phyloP scores from a whole-genome alignment of 2,113 vertebrate species.

The Callopanchax toddi region DNA sequence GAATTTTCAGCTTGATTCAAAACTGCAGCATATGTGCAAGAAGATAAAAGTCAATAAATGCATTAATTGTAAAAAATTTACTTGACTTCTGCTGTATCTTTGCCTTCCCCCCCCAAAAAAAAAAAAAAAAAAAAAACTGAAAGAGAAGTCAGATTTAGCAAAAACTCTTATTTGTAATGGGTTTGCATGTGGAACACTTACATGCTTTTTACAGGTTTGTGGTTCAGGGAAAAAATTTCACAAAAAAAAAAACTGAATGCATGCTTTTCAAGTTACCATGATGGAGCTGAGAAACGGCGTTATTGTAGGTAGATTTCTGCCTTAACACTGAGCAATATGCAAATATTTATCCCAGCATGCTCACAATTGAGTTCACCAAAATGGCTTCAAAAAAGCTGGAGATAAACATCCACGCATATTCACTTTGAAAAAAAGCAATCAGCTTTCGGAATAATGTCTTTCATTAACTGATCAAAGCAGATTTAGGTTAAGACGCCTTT shows the following conservation, averaged over 20 bases:
- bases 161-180: neutral
- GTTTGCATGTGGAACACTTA: neutral
- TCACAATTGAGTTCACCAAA: slow-evolving; percentile 26
- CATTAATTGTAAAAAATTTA: slow-evolving; percentile 1
- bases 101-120: neutral
- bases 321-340: neutral
- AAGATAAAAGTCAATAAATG: slow-evolving; percentile 18
- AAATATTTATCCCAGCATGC: neutral
- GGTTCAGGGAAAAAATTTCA: slow-evolving; percentile 1
- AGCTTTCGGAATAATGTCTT: slow-evolving; percentile 68
- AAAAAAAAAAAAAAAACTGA: neutral
- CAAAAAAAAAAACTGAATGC: neutral
- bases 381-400: slow-evolving; percentile 42
- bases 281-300: slow-evolving; percentile 1
- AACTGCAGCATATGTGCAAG: slow-evolving; percentile 7
- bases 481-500: slow-evolving; percentile 77
- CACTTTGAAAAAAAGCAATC: slow-evolving; percentile 69
- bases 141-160: neutral
- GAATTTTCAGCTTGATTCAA: slow-evolving; percentile 26
- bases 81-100: too few species aligned
- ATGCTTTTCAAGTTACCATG: neutral
- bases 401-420: slow-evolving; percentile 48
- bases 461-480: slow-evolving; percentile 74
- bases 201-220: slow-evolving; percentile 1
- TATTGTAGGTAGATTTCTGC: neutral